phyloP scores from a whole-genome alignment of 1,140 invertebrate species.

The Neodiprion pinetum region DNA sequence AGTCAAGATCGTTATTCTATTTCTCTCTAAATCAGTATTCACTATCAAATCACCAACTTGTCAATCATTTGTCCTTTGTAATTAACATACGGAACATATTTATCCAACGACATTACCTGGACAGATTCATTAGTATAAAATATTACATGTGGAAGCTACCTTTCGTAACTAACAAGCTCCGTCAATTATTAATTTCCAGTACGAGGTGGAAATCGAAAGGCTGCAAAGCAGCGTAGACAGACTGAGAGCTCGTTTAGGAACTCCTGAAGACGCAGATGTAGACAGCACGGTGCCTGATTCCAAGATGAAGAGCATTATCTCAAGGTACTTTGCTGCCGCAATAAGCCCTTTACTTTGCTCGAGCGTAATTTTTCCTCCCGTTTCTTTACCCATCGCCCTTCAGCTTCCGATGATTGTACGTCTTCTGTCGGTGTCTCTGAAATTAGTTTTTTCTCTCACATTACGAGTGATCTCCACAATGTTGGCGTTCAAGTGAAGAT shows the following conservation, averaged over 20 bases:
- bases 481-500: too few species aligned
- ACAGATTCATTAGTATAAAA: not conserved
- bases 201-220: slow-evolving; percentile 80
- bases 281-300: slow-evolving; percentile 67
- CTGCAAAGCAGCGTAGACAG: slow-evolving; percentile 78
- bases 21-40: too few species aligned
- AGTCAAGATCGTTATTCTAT: too few species aligned
- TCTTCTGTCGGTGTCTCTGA: too few species aligned
- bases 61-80: not conserved
- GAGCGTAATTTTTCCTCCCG: slow-evolving; percentile 34
- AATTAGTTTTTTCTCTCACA: too few species aligned
- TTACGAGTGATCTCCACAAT: too few species aligned
- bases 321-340: slow-evolving; percentile 65
- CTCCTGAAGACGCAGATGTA: slow-evolving; percentile 62
- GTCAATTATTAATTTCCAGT: slow-evolving; percentile 57
- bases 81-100: not conserved
- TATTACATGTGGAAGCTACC: not conserved
- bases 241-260: slow-evolving; percentile 63
- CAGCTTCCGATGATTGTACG: too few species aligned
- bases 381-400: too few species aligned
- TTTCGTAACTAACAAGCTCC: slow-evolving; percentile 55
- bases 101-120: not conserved
- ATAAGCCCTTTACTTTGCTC: slow-evolving; percentile 40
- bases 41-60: too few species aligned
- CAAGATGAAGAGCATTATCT: slow-evolving; percentile 83